Evolutionary conservation across 1,140 invertebrate species (phyloP).

Genomic region (Bilobella aurantiaca): DNA sequence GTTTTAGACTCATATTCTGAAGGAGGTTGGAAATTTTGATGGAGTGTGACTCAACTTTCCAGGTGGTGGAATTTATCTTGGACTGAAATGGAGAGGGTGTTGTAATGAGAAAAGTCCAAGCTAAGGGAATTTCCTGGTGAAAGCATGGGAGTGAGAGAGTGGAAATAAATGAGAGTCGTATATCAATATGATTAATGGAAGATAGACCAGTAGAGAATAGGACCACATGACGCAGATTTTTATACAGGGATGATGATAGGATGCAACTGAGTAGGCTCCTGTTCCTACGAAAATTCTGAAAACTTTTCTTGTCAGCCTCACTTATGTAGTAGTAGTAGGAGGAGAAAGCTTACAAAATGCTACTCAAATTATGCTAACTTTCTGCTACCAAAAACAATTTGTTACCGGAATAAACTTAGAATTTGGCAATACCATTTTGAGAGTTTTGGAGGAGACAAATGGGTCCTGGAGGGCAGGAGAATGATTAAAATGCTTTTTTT

Average conservation of each 20-base stretch:
- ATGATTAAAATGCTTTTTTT: too few relatives aligned
- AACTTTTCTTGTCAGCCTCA: background rate
- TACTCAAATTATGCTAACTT: too few relatives aligned
- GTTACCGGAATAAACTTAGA: too few relatives aligned
- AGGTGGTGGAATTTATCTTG: background rate
- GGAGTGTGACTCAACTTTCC: background rate
- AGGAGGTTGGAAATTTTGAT: too few relatives aligned
- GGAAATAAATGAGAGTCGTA: conserved; percentile 23
- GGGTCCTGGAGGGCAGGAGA: too few relatives aligned
- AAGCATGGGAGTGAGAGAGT: too few relatives aligned
- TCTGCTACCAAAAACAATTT: too few relatives aligned
- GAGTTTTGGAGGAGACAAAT: too few relatives aligned
- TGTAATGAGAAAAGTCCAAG: conserved; percentile 7
- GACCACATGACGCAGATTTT: conserved; percentile 26
- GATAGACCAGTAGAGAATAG: conserved; percentile 20
- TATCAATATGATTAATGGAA: conserved; percentile 35
- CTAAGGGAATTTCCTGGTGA: background rate
- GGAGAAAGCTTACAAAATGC: too few relatives aligned
- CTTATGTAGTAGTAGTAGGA: conserved; percentile 1
- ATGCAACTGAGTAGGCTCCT: background rate
- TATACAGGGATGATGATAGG: background rate
- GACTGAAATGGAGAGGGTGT: background rate
- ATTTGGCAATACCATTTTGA: too few relatives aligned
- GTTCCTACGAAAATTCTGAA: background rate
- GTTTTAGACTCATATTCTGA: too few relatives aligned